Percentiles rank a stretch among this genome's conserved stretches.
Evolutionary conservation across 1,140 invertebrate species (phyloP).

Genomic region (honey bee (Apis mellifera)): Amel_HAv3.1 CM009931.2:7041501-7042000

Average conservation of each 20-base stretch:
- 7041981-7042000: slow-evolving; percentile 6
- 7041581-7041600: slow-evolving; percentile 10
- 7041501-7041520: background rate
- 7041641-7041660: slow-evolving; percentile 54
- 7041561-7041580: background rate
- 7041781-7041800: background rate
- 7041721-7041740: slow-evolving; percentile 26
- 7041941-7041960: background rate
- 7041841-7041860: background rate
- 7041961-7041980: background rate
- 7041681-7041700: slow-evolving; percentile 56
- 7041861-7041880: background rate
- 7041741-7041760: slow-evolving; percentile 39
- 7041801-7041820: slow-evolving; percentile 1
- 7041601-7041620: background rate
- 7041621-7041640: slow-evolving; percentile 23
- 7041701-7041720: slow-evolving; percentile 48
- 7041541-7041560: slow-evolving; percentile 12
- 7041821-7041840: background rate
- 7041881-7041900: background rate
- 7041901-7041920: background rate
- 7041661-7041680: slow-evolving; percentile 48
- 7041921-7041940: background rate
- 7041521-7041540: background rate
- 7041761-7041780: background rate